These are phyloP conservation scores for Miniopterus natalensis DNA, from an alignment of 2,113 vertebrate genomes.

Conservation along the genomic window DNA sequence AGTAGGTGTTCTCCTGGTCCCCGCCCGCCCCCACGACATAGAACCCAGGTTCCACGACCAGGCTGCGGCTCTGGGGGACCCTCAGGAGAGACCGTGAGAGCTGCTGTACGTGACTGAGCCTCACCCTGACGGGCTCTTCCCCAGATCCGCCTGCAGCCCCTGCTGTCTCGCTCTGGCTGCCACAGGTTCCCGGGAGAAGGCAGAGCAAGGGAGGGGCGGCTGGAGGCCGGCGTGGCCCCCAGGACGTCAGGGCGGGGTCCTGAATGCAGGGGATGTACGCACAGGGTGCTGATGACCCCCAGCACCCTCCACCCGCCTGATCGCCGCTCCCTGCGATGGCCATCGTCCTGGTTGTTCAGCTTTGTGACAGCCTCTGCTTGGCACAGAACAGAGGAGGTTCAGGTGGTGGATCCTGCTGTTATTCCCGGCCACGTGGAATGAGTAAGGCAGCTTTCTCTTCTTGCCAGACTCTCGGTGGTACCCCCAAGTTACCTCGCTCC, in stretches of 20 bases:
- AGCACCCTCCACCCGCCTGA: not conserved
- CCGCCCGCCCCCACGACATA: not conserved
- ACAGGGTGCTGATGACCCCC: too few relatives aligned
- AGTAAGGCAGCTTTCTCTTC: not conserved
- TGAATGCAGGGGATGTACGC: not conserved
- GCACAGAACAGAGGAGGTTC: not conserved
- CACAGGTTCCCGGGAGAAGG: not conserved
- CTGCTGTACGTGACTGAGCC: not conserved
- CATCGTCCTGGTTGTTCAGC: not conserved
- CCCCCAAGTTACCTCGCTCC: fast-evolving
- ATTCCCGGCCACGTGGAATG: not conserved
- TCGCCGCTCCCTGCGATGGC: too few relatives aligned
- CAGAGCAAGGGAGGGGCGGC: not conserved
- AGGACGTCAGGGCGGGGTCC: not conserved
- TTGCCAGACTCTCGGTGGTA: not conserved
- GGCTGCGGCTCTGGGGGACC: not conserved
- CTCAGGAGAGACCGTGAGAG: not conserved
- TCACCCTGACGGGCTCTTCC: not conserved
- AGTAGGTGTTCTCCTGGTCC: not conserved
- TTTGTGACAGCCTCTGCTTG: not conserved
- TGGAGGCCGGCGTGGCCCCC: not conserved
- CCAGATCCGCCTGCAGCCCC: too few relatives aligned
- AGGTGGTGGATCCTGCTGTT: not conserved
- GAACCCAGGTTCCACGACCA: not conserved
- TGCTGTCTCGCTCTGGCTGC: too few relatives aligned